Evolutionary conservation across 2,888 invertebrate genomes (phyloP), one percentile per base, ranked within the genome.

Genomic region (Rhingia rostrata): DNA sequence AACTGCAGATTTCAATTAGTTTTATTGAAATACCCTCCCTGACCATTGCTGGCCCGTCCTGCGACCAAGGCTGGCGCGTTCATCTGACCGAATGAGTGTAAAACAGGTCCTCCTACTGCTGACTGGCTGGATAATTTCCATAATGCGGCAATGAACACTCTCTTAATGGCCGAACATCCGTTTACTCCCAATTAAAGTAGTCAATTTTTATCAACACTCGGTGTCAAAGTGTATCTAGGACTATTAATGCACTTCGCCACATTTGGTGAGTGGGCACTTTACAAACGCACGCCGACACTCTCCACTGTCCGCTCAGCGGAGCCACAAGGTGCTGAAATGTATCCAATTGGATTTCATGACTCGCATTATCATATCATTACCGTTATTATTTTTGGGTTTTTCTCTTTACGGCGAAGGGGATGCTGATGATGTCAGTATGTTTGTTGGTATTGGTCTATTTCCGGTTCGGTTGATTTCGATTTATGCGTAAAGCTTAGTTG

Each of bases 1-100:
- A 69, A 78, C 70, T 80, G 80, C 74, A 80, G 74, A 70, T 80
- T 84, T 80, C 84, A 84, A 84, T 80, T 84, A 80, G 80, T 84
- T 84, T 66, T 84, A 84, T 84, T 84, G 80, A 80, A 74, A 69
- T 53, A 14, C 60, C 10, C 32, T 35, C 45, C 43, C 35, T 14
- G 4, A n/a, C n/a, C 49, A 35, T 14, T 22, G 22, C 22, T 22
- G 22, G 22, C 22, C 22, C 22, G 22, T 22, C 22, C 22, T 22
- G 22, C 22, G 22, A 22, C 22, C 22, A 22, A 22, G 22, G 22
- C 22, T 22, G 22, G 22, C 4, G 33, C 41, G 49, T 37, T 6
- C 58, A 58, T 58, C 33, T 63, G 35, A 30, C 41, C 45, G 41
- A 22, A 35, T 32, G 73, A 61, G 61, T 58, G 33, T 30, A 49